These are phyloP conservation scores for Eupsittula cactorum DNA, from an alignment of 2,113 vertebrate species.

Conservation along the genomic window DNA sequence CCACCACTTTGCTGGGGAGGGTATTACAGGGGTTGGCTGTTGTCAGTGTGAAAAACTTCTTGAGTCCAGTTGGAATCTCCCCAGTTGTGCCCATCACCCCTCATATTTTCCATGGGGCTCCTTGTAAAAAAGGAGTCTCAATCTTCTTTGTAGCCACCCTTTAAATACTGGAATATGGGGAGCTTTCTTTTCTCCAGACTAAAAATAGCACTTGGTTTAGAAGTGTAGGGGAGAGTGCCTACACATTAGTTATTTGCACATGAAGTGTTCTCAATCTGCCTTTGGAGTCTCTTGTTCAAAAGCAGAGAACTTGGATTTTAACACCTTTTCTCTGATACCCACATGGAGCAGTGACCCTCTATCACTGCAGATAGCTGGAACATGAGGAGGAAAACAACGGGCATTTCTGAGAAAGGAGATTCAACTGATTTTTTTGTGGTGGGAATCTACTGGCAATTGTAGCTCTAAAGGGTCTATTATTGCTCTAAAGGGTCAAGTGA, in stretches of 20 bases:
- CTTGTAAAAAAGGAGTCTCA: neutral
- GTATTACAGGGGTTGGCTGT: neutral
- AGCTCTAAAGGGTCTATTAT: neutral
- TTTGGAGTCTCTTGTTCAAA: neutral
- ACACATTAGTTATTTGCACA: accelerated
- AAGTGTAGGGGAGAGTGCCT: accelerated
- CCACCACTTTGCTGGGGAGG: neutral
- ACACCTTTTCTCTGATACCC: neutral
- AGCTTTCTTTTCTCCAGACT: neutral
- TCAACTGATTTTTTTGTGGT: accelerated
- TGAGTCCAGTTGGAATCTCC: neutral
- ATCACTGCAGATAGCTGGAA: neutral
- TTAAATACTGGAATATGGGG: neutral
- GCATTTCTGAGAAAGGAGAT: neutral
- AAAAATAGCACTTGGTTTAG: neutral
- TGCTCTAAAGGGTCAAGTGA: neutral
- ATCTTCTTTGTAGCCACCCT: neutral
- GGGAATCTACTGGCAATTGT: neutral
- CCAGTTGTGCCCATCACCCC: neutral
- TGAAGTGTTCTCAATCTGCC: accelerated
- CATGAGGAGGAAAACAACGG: neutral
- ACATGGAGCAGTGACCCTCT: accelerated
- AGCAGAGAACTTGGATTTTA: neutral
- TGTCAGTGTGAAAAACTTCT: neutral
- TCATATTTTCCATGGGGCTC: neutral